These are phyloP conservation scores for Drosophila neoperkinsi DNA, from an alignment of 2,888 invertebrate genomes.

Conservation along the genomic window DNA sequence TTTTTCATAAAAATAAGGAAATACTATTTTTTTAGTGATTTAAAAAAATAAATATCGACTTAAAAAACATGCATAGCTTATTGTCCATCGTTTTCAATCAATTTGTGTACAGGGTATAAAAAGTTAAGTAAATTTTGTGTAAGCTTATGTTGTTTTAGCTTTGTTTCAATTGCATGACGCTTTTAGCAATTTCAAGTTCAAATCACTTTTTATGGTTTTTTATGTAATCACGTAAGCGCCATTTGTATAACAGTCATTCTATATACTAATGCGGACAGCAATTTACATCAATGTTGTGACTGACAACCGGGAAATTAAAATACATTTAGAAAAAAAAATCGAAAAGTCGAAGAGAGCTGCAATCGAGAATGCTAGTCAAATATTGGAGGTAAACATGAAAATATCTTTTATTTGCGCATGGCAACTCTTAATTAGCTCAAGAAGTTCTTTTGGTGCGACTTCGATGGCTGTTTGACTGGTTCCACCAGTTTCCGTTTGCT, in stretches of 20 bases:
- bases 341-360: constrained; percentile 39
- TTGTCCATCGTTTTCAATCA: neutral
- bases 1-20: neutral
- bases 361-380: constrained; percentile 36
- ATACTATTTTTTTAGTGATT: neutral
- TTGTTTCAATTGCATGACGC: constrained; percentile 65
- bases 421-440: constrained; percentile 53
- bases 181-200: constrained; percentile 70
- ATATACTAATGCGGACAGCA: constrained; percentile 7
- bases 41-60: neutral
- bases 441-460: constrained; percentile 60
- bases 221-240: constrained; percentile 71
- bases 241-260: constrained; percentile 40
- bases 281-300: constrained; percentile 29
- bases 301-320: neutral
- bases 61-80: neutral
- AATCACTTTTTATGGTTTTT: constrained; percentile 66
- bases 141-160: constrained; percentile 25
- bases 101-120: constrained; percentile 15
- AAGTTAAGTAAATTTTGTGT: neutral
- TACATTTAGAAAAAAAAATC: neutral
- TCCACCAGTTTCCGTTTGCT: constrained; percentile 66
- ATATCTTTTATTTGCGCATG: constrained; percentile 38
- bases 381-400: constrained; percentile 25
- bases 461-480: constrained; percentile 66